Conservation (phyloP, 2,888 invertebrate genomes). For the Antheraea assamensis region DNA sequence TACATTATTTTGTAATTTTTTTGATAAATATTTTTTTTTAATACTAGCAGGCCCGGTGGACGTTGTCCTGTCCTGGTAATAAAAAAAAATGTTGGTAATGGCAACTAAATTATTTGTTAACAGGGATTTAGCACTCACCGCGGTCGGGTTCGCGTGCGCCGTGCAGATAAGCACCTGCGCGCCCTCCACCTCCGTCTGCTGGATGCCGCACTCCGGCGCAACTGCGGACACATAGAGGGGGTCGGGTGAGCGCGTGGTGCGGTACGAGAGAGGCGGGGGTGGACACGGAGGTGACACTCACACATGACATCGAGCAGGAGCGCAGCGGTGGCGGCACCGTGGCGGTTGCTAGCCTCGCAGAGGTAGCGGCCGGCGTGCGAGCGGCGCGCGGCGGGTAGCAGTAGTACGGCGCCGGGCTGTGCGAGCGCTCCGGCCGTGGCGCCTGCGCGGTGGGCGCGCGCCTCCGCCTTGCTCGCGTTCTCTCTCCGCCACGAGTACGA, state of each 20-base stretch:
- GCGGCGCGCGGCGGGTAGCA: constrained; percentile 78
- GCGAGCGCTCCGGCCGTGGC: constrained; percentile 81
- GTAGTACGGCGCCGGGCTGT: constrained; percentile 77
- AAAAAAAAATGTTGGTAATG: too few relatives aligned
- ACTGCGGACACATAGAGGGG: constrained; percentile 75
- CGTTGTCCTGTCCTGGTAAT: too few relatives aligned
- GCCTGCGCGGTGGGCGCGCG: constrained; percentile 37
- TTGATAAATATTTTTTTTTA: too few relatives aligned
- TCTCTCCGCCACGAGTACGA: constrained; percentile 88
- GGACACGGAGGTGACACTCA: constrained; percentile 76
- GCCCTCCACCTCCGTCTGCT: constrained; percentile 87
- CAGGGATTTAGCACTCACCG: constrained; percentile 70
- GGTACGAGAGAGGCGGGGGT: not conserved
- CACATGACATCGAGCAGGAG: constrained; percentile 92
- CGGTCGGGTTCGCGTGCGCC: constrained; percentile 90
- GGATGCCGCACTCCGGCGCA: constrained; percentile 92
- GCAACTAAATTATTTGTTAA: too few relatives aligned
- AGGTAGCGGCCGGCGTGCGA: constrained; percentile 89
- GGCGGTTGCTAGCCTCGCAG: constrained; percentile 90
- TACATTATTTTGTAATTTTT: too few relatives aligned
- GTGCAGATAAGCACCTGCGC: constrained; percentile 90
- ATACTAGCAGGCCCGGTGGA: too few relatives aligned
- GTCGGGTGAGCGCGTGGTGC: constrained; percentile 5
- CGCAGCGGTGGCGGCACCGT: constrained; percentile 87
- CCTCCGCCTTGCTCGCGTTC: constrained; percentile 47